These are phyloP conservation scores for Sandelia bainsii DNA, from an alignment of 2,797 vertebrate species.

Conservation along the genomic window DNA sequence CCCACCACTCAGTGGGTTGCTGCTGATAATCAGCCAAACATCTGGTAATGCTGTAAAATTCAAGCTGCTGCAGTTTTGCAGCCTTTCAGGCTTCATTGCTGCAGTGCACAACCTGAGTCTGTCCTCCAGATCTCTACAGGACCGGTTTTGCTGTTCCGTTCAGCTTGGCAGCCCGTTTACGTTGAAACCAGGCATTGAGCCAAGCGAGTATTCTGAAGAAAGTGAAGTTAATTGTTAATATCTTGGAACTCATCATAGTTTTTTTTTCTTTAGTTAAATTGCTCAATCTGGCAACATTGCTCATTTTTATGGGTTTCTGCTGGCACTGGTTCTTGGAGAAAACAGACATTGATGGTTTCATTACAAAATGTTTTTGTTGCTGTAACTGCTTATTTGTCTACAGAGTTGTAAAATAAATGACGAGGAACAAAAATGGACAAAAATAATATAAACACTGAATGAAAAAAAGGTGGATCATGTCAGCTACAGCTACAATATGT, in stretches of 20 bases:
- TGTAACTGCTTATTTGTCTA: constrained; percentile 4
- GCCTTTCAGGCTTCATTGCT: constrained; percentile 19
- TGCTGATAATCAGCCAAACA: constrained; percentile 59
- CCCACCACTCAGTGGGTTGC: constrained; percentile 43
- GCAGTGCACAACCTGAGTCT: constrained; percentile 6
- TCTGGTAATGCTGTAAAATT: constrained; percentile 58
- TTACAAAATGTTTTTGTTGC: constrained; percentile 4
- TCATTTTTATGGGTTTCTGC: constrained; percentile 1
- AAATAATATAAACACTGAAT: not conserved
- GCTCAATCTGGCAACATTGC: constrained; percentile 11
- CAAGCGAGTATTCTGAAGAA: constrained; percentile 9
- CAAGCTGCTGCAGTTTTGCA: constrained; percentile 49
- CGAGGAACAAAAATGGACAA: not conserved
- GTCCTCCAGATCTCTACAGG: constrained; percentile 10
- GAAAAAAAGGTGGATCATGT: not conserved
- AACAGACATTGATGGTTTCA: constrained; percentile 9
- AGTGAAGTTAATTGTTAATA: constrained; percentile 37
- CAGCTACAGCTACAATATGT: not conserved
- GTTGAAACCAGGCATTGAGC: constrained; percentile 5
- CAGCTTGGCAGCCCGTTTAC: constrained; percentile 7
- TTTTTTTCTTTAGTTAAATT: not conserved
- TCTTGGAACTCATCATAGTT: constrained; percentile 12
- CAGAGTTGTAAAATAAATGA: constrained; percentile 25
- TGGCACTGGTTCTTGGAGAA: not conserved
- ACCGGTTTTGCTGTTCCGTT: not conserved